A percentile compares a stretch with the other conserved stretches of the same genome.
Conservation (phyloP, 2,113 vertebrate genomes). For the Electrona antarctica region DNA sequence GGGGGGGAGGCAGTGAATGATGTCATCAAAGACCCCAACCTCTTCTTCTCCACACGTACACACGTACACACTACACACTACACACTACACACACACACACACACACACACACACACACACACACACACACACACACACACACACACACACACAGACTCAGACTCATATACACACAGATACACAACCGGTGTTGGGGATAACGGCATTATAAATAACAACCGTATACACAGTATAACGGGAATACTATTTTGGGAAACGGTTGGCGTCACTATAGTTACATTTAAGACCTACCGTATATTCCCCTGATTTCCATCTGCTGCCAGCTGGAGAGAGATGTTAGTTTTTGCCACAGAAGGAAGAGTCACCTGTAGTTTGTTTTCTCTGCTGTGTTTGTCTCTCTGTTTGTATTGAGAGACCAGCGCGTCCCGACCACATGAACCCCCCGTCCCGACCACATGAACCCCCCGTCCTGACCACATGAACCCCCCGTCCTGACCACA, state of each 20-base stretch:
- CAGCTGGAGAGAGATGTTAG: no score
- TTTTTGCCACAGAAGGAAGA: conserved; percentile 28
- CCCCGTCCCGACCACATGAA: no score
- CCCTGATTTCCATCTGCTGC: no score
- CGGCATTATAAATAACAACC: no score
- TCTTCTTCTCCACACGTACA: conserved; percentile 17
- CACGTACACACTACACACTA: conserved; percentile 6
- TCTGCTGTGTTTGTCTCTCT: conserved; percentile 52
- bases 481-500: no score
- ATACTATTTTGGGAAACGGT: no score
- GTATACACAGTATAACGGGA: no score
- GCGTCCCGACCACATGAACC: no score
- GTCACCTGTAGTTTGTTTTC: conserved; percentile 51
- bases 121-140: neutral
- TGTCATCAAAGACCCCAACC: conserved; percentile 68
- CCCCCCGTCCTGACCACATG: no score
- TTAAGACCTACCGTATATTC: no score
- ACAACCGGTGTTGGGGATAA: no score
- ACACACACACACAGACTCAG: neutral
- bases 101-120: neutral
- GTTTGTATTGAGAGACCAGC: conserved; percentile 70
- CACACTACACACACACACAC: conserved; percentile 16
- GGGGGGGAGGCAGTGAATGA: conserved; percentile 63
- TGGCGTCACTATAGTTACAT: no score
- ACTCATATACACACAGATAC: neutral